Conservation (phyloP, 2,113 vertebrate genomes). For the Chaetops frenatus region DNA sequence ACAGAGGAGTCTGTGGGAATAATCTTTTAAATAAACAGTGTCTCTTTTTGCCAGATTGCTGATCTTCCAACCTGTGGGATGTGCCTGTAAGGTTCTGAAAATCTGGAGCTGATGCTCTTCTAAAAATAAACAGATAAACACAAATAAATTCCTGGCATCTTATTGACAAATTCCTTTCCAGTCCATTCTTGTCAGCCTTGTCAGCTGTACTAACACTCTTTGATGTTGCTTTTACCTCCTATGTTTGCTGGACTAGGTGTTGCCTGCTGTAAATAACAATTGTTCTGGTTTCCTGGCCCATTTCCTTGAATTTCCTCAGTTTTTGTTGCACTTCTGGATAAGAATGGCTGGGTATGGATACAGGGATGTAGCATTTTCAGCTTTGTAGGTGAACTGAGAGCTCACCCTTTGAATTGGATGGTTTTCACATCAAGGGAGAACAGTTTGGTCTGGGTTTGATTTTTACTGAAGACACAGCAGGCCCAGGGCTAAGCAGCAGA, state of each 20-base stretch:
- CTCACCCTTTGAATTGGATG: not conserved
- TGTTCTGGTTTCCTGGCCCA: not conserved
- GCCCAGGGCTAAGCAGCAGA: not conserved
- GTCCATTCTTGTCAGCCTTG: not conserved
- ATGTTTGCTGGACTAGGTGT: not conserved
- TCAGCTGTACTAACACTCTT: slow-evolving; percentile 32
- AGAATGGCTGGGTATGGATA: not conserved
- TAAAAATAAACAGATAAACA: not conserved
- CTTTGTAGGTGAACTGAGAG: not conserved
- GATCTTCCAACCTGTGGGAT: not conserved
- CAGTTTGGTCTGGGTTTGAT: not conserved
- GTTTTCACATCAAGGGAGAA: not conserved
- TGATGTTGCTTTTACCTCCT: not conserved
- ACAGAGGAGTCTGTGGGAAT: not conserved
- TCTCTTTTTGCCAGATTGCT: not conserved
- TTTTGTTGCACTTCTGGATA: not conserved
- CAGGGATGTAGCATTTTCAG: not conserved
- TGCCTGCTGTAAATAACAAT: not conserved
- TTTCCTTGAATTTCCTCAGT: not conserved
- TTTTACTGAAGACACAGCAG: not conserved
- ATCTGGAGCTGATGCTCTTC: not conserved
- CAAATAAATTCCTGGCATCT: not conserved
- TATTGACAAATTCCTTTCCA: not conserved
- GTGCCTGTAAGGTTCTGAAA: not conserved
- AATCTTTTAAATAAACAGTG: not conserved